These are phyloP conservation scores for Dromiciops gliroides DNA, from an alignment of 2,113 vertebrate genomes.

Conservation along the genomic window DNA sequence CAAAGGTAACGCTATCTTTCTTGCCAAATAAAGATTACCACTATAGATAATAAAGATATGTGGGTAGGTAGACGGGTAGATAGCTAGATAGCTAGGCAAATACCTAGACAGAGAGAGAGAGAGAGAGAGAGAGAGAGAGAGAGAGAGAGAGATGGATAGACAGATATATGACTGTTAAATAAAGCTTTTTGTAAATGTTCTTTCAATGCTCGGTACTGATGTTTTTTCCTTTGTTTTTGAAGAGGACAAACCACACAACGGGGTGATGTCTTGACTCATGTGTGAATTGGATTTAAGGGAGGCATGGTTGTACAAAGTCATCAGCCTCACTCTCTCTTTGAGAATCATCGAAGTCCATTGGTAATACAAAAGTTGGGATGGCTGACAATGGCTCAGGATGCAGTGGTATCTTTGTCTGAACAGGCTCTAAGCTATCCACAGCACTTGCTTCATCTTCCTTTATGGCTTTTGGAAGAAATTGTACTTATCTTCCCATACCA, in stretches of 20 bases:
- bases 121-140: neutral
- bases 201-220: neutral
- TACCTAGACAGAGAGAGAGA: neutral
- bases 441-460: neutral
- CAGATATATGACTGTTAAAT: neutral
- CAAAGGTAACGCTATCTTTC: neutral
- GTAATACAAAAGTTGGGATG: neutral
- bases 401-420: neutral
- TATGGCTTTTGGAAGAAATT: neutral
- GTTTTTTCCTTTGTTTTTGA: neutral
- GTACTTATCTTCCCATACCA: neutral
- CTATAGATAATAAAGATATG: neutral
- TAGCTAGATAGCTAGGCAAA: neutral
- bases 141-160: neutral
- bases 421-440: neutral
- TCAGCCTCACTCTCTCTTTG: neutral
- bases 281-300: neutral
- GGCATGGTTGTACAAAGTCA: neutral
- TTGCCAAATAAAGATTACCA: neutral
- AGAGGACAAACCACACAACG: neutral
- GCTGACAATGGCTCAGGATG: neutral
- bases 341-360: neutral
- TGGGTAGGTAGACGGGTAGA: neutral
- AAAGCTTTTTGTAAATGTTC: neutral
- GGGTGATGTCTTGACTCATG: neutral